Conservation (phyloP, 92 coral and sea anemone species). For the Epizoanthus stellaris region DNA sequence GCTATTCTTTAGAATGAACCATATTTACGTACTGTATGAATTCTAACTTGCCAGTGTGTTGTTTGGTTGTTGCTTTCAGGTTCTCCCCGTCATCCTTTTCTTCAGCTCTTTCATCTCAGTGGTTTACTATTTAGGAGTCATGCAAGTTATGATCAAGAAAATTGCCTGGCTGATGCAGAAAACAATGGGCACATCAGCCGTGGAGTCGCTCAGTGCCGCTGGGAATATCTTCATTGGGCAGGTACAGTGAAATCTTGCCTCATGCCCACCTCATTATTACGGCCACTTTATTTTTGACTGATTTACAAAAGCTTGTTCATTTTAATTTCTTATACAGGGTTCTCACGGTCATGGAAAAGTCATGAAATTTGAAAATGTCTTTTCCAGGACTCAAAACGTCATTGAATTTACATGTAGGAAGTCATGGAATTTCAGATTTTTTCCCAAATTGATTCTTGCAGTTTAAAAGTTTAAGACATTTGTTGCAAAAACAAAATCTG, state of each 20-base stretch:
- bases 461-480: no score
- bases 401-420: background rate
- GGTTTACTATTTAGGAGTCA: constrained; percentile 80
- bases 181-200: constrained; percentile 88
- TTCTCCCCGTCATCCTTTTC: constrained; percentile 91
- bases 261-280: background rate
- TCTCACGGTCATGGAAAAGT: background rate
- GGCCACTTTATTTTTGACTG: background rate
- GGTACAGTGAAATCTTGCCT: constrained; percentile 48
- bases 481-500: no score
- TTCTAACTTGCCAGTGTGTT: background rate
- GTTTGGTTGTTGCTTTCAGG: constrained; percentile 55
- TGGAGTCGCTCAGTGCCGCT: constrained; percentile 90
- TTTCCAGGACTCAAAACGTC: no score
- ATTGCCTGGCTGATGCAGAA: constrained; percentile 98
- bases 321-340: background rate
- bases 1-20: no score
- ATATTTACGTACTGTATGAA: no score
- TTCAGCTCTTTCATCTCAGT: constrained; percentile 92
- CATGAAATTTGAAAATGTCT: background rate
- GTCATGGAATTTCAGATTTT: no score
- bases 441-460: no score
- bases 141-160: constrained; percentile 86
- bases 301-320: no score
- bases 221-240: constrained; percentile 93